Evolutionary conservation across 2,888 invertebrate genomes (phyloP).

Genomic region (Amphiduros pacificus): DNA sequence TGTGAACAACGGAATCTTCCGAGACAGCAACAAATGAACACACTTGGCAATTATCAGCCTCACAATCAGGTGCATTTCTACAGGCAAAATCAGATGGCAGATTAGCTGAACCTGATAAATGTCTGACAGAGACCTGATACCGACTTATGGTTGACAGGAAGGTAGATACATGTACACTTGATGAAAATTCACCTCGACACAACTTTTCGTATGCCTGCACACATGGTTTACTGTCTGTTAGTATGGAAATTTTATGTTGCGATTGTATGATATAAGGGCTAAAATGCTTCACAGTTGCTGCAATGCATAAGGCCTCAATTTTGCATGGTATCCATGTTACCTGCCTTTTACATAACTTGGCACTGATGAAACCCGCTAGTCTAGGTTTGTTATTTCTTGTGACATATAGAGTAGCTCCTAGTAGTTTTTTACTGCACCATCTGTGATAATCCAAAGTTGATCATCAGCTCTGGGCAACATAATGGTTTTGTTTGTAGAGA

Average conservation of each 20-base stretch:
- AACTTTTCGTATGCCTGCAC: not conserved
- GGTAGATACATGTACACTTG: not conserved
- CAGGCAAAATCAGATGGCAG: not conserved
- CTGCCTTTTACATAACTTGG: not conserved
- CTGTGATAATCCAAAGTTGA: not conserved
- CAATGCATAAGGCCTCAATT: not conserved
- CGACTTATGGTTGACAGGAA: not conserved
- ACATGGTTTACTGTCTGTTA: not conserved
- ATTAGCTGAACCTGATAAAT: not conserved
- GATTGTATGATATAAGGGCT: not conserved
- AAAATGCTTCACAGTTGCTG: not conserved
- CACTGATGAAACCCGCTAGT: not conserved
- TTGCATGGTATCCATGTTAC: not conserved
- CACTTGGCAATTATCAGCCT: not conserved
- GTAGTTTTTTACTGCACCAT: not conserved
- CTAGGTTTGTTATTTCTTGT: not conserved
- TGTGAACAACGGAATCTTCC: not conserved
- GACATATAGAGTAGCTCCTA: not conserved
- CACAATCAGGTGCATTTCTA: not conserved
- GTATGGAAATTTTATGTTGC: not conserved
- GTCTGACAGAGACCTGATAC: not conserved
- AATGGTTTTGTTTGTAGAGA: not conserved
- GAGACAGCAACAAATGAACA: not conserved
- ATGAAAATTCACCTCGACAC: not conserved
- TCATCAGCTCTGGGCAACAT: not conserved